phyloP scores from a whole-genome alignment of 2,888 invertebrate species.

The Fragum fragum region DNA sequence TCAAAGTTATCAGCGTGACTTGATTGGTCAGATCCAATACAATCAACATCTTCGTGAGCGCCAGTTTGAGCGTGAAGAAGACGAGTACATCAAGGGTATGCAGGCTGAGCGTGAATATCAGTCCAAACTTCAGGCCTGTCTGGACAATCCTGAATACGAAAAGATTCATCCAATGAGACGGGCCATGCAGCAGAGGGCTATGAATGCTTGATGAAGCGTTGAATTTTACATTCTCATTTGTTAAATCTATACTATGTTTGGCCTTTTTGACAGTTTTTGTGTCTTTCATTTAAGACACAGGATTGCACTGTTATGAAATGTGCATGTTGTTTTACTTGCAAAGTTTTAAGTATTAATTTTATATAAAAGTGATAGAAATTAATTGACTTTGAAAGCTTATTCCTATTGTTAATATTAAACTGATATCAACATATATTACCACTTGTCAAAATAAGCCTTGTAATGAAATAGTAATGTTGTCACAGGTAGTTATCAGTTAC shows the following conservation, averaged over 20 bases:
- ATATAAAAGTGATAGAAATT: neutral
- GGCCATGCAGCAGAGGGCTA: slow-evolving; percentile 58
- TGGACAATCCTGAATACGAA: slow-evolving; percentile 80
- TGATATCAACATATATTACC: neutral
- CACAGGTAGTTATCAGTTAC: too few species aligned
- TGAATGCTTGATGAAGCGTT: neutral
- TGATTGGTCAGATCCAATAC: slow-evolving; percentile 84
- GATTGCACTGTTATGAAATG: neutral
- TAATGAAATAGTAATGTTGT: too few species aligned
- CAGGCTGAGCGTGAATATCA: slow-evolving; percentile 85
- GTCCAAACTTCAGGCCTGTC: slow-evolving; percentile 78
- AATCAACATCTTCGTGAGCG: slow-evolving; percentile 76
- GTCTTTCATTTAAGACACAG: neutral
- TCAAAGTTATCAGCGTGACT: slow-evolving; percentile 80
- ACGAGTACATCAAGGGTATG: slow-evolving; percentile 76
- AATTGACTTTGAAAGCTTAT: neutral
- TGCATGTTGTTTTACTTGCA: neutral
- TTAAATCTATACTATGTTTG: too few species aligned
- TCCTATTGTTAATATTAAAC: neutral
- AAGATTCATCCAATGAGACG: slow-evolving; percentile 84
- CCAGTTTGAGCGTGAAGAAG: slow-evolving; percentile 77
- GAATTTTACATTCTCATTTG: neutral
- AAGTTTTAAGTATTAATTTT: neutral
- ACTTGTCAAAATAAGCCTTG: neutral
- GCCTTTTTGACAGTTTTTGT: neutral